phyloP scores from a whole-genome alignment of 2,113 vertebrate species.

The Marmota monax region DNA sequence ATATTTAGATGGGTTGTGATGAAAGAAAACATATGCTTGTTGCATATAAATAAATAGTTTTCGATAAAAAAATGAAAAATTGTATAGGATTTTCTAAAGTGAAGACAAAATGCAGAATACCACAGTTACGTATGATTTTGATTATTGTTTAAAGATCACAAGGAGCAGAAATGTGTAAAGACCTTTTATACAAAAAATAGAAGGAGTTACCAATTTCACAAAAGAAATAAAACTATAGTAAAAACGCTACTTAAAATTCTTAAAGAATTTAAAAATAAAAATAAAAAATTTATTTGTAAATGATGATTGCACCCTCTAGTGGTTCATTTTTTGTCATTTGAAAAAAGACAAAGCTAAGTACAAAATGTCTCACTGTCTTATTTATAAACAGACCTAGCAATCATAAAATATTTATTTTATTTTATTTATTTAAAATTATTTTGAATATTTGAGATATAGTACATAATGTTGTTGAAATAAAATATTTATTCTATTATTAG shows the following conservation, averaged over 20 bases:
- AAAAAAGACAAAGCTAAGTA: neutral
- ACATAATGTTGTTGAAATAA: neutral
- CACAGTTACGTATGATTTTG: slow-evolving; percentile 3
- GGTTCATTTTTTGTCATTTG: slow-evolving; percentile 24
- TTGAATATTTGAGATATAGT: neutral
- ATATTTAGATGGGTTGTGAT: neutral
- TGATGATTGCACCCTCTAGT: slow-evolving; percentile 65
- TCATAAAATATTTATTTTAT: slow-evolving; percentile 25
- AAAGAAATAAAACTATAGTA: neutral
- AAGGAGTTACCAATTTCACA: neutral
- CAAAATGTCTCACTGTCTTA: neutral
- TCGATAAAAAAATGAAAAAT: neutral
- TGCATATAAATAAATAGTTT: neutral
- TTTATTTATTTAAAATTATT: neutral
- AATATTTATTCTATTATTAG: slow-evolving; percentile 49
- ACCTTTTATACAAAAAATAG: neutral
- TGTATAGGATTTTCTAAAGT: neutral
- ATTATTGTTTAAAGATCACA: slow-evolving; percentile 3
- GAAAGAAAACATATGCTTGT: neutral
- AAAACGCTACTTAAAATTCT: neutral
- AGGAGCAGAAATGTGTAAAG: neutral
- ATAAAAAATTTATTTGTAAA: neutral
- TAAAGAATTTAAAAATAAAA: slow-evolving; percentile 38
- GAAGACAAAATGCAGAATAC: neutral
- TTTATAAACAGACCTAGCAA: neutral